Evolutionary conservation across 1,140 invertebrate genomes (phyloP).

Genomic region (Cherax destructor): DNA sequence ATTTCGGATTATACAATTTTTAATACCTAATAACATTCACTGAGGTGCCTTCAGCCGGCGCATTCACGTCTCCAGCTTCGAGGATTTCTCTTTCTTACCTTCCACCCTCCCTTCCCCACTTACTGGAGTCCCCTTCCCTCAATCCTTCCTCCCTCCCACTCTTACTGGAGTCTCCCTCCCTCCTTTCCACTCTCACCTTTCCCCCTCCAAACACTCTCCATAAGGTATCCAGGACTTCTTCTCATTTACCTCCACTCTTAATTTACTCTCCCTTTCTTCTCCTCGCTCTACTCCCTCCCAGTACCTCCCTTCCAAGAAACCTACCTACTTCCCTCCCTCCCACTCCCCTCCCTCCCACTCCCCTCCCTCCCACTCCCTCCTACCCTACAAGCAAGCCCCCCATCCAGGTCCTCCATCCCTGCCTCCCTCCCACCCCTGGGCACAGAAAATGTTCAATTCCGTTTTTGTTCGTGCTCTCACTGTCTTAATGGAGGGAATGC

Average conservation of each 20-base stretch:
- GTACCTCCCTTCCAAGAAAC: constrained; percentile 8
- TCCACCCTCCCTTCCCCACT: not conserved
- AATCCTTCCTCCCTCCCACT: no score
- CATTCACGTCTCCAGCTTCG: not conserved
- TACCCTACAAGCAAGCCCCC: not conserved
- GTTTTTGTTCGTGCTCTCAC: constrained; percentile 9
- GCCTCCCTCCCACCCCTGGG: not conserved
- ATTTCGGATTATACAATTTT: not conserved
- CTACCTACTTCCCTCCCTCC: not conserved
- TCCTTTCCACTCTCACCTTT: not conserved
- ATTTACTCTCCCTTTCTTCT: constrained; percentile 18
- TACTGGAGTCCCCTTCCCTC: no score
- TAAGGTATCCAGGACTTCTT: not conserved
- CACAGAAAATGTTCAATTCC: constrained; percentile 47
- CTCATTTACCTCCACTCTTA: not conserved
- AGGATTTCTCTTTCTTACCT: constrained; percentile 14
- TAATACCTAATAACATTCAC: not conserved
- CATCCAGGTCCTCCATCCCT: no score
- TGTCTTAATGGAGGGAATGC: constrained; percentile 47
- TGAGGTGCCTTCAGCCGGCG: not conserved
- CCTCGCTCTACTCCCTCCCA: constrained; percentile 34
- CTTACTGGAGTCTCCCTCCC: not conserved
- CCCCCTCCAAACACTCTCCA: not conserved
- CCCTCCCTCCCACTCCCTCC: not conserved
- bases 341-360: constrained; percentile 11